Evolutionary conservation across 2,888 invertebrate species (phyloP), one percentile per base, ranked within the genome.

Genomic region (Caenorhabditis zanzibari): DNA sequence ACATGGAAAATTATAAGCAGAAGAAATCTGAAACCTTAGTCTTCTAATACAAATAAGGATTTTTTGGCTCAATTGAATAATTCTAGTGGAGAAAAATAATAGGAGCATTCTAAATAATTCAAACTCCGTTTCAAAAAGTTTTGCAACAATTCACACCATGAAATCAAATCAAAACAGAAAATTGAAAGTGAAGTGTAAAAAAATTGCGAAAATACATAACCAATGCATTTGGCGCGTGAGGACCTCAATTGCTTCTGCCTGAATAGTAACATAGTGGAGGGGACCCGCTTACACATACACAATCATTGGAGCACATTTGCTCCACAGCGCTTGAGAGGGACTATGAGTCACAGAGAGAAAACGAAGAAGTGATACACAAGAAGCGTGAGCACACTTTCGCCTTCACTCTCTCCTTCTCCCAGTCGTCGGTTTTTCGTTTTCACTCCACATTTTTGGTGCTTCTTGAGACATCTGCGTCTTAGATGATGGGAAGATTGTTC

Each of bases 241-340:
- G 61, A 54, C 54, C 54, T 69, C 61, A 71, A 77, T 63, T 71
- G 77, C 77, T 77, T 77, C 77, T 77, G 77, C 77, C 54, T 71
- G 77, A 77, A 71, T 77, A 71, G 69, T 68, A 71, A 71, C 69
- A 61, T 66, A 47, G 47, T 47, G 22, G 44, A 63, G 63, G 22
- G 44, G 38, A 35, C 44, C 10, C 56, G 12, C 44, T 16, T 16
- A 32, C 52, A 28, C 52, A 26, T n/a, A 59, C 32, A 47, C 59
- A 49, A 49, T 44, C 72, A 61, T 26, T 79, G 64, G 79, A 71
- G 79, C 79, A 72, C 71, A 64, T 54, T 79, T 79, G 71, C 79
- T 69, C 35, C 59, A 38, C 10, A 38, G 38, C n/a, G 38, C 38
- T 38, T 38, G 38, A 38, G 44, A 54, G 69, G 52, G 77, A 69